These are phyloP conservation scores for Hybognathus amarus DNA, from an alignment of 2,797 vertebrate genomes.

Conservation along the genomic window DNA sequence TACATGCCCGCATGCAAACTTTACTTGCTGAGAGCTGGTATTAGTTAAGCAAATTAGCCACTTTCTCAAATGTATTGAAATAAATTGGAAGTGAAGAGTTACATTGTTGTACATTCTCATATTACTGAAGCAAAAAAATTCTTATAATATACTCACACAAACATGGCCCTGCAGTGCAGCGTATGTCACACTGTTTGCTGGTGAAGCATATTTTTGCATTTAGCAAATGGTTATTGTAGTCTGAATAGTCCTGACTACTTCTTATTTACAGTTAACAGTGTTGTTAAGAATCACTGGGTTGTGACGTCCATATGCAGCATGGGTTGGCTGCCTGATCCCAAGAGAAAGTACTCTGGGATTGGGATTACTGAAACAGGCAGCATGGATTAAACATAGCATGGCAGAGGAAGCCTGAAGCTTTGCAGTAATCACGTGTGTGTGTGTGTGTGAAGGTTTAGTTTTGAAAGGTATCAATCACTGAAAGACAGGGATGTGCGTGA, in stretches of 20 bases:
- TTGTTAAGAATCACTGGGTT: slow-evolving; percentile 8
- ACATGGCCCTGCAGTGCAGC: neutral
- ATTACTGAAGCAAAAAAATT: neutral
- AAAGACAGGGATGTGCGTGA: slow-evolving; percentile 3
- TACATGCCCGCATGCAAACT: neutral
- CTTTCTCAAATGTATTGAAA: slow-evolving; percentile 26
- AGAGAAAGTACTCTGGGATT: slow-evolving; percentile 68
- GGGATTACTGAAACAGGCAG: slow-evolving; percentile 70
- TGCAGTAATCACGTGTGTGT: slow-evolving; percentile 53
- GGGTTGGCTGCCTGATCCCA: slow-evolving; percentile 64
- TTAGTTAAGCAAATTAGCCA: slow-evolving; percentile 13
- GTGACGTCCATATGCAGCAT: neutral
- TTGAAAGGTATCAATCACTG: slow-evolving; percentile 26
- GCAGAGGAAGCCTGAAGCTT: slow-evolving; percentile 36
- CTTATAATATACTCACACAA: too few relatives aligned
- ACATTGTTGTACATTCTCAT: neutral
- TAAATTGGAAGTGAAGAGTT: neutral
- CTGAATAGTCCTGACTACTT: neutral
- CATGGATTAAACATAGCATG: slow-evolving; percentile 67
- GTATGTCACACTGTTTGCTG: neutral
- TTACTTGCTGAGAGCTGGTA: neutral
- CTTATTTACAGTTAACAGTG: slow-evolving; percentile 7
- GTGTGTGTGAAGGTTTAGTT: neutral
- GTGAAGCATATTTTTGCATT: neutral
- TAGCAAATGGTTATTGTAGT: slow-evolving; percentile 8